phyloP scores from a whole-genome alignment of 92 coral and sea anemone species.

The Epizoanthus fatuus region DNA sequence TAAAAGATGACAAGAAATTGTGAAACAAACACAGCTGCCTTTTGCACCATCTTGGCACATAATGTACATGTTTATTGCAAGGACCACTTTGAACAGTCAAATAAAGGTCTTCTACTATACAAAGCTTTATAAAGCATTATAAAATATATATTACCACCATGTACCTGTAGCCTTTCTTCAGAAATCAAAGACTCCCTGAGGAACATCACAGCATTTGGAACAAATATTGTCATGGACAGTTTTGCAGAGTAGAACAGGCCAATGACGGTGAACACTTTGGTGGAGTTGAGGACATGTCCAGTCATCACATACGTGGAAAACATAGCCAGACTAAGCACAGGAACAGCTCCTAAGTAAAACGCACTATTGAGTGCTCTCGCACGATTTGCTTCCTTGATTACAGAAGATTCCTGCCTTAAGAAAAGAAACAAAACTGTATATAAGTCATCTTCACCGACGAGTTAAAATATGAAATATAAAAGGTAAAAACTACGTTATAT shows the following conservation, averaged over 20 bases:
- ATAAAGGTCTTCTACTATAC: background rate
- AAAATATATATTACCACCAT: background rate
- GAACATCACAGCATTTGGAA: slow-evolving; percentile 81
- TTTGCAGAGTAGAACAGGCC: slow-evolving; percentile 82
- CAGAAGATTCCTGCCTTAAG: slow-evolving; percentile 77
- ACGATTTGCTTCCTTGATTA: slow-evolving; percentile 70
- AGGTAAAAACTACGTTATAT: no score
- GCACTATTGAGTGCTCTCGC: slow-evolving; percentile 80
- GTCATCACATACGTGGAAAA: slow-evolving; percentile 87
- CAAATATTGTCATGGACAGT: slow-evolving; percentile 73
- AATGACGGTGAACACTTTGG: slow-evolving; percentile 90
- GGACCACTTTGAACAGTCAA: background rate
- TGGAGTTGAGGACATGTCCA: slow-evolving; percentile 77
- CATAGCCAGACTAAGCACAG: slow-evolving; percentile 75
- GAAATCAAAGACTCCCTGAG: slow-evolving; percentile 87
- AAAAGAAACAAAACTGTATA: background rate
- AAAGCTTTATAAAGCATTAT: background rate
- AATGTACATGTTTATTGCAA: background rate
- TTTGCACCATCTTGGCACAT: background rate
- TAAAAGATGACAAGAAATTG: no score
- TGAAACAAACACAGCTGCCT: no score
- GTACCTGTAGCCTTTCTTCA: slow-evolving; percentile 83
- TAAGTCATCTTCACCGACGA: background rate
- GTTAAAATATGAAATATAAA: no score
- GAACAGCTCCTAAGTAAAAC: slow-evolving; percentile 63